phyloP scores from a whole-genome alignment of 1,140 invertebrate genomes.

The Drosophila serrata region DNA sequence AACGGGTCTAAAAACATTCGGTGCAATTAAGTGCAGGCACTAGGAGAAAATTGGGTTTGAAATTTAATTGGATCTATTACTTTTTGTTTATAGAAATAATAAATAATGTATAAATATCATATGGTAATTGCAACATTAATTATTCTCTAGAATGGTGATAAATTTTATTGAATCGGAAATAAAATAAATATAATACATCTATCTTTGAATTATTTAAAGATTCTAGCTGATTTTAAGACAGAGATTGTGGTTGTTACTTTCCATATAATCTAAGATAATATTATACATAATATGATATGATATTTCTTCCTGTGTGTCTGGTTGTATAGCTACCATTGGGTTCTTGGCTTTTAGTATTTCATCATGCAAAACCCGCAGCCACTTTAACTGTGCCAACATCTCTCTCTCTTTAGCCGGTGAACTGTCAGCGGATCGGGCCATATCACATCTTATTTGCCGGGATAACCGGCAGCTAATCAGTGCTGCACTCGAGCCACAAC shows the following conservation, averaged over 20 bases:
- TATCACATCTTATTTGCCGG: slow-evolving; percentile 38
- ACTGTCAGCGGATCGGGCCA: slow-evolving; percentile 4
- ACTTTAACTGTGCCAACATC: slow-evolving; percentile 33
- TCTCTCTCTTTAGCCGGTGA: neutral
- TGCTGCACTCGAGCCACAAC: slow-evolving; percentile 39
- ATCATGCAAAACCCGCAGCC: slow-evolving; percentile 19
- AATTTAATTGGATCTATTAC: too few species aligned
- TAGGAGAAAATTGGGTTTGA: neutral
- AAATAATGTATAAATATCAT: too few species aligned
- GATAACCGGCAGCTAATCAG: slow-evolving; percentile 47
- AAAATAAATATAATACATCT: too few species aligned
- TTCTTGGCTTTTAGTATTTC: slow-evolving; percentile 10
- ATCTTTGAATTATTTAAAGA: neutral
- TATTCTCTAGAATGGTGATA: neutral
- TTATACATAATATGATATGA: neutral
- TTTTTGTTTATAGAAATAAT: too few species aligned
- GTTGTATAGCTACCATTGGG: slow-evolving; percentile 1
- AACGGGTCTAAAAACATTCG: slow-evolving; percentile 10
- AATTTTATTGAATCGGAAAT: neutral
- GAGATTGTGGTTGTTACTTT: neutral
- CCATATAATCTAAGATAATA: neutral
- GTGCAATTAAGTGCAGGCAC: slow-evolving; percentile 30
- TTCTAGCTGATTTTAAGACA: neutral
- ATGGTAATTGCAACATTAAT: neutral
- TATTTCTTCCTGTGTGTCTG: neutral